Evolutionary conservation across 53 echinoderm and acorn worm species (phyloP).

Genomic region (Paracentrotus lividus): DNA sequence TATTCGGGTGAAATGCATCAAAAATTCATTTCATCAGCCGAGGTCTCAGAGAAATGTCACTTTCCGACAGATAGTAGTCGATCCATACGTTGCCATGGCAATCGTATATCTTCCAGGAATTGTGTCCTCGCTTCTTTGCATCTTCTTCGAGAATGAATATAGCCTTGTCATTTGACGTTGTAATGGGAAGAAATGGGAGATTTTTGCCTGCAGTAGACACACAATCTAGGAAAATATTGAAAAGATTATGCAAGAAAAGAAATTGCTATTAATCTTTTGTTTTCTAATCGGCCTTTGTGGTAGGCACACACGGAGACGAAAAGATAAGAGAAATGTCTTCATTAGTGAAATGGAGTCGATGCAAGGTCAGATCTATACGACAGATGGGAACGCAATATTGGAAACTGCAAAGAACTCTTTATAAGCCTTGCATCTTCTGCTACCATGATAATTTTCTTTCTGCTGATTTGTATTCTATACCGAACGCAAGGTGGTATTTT

Average conservation of each 20-base stretch:
- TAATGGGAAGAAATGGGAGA: slow-evolving; percentile 21
- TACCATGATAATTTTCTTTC: too few relatives aligned
- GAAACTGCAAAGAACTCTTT: too few relatives aligned
- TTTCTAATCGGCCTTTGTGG: background rate
- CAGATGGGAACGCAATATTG: too few relatives aligned
- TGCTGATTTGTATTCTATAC: too few relatives aligned
- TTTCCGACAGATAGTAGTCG: slow-evolving; percentile 52
- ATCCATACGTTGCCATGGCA: slow-evolving; percentile 57
- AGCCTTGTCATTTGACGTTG: background rate
- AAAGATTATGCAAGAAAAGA: background rate
- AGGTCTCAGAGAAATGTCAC: slow-evolving; percentile 35
- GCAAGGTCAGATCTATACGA: background rate
- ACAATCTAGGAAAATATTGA: too few relatives aligned
- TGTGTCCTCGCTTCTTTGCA: slow-evolving; percentile 2
- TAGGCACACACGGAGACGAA: background rate
- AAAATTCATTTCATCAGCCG: slow-evolving; percentile 43
- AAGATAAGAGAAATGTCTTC: background rate
- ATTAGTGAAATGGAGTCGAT: too few relatives aligned
- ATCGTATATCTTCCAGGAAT: slow-evolving; percentile 26
- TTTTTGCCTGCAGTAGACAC: background rate
- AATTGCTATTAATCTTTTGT: background rate
- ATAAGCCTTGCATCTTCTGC: too few relatives aligned
- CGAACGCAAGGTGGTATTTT: too few relatives aligned
- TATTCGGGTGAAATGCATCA: slow-evolving; percentile 45
- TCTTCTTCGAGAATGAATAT: background rate